Evolutionary conservation across 2,113 vertebrate species (phyloP), one percentile per base, ranked within the genome.

Genomic region (Eupsittula cactorum): DNA sequence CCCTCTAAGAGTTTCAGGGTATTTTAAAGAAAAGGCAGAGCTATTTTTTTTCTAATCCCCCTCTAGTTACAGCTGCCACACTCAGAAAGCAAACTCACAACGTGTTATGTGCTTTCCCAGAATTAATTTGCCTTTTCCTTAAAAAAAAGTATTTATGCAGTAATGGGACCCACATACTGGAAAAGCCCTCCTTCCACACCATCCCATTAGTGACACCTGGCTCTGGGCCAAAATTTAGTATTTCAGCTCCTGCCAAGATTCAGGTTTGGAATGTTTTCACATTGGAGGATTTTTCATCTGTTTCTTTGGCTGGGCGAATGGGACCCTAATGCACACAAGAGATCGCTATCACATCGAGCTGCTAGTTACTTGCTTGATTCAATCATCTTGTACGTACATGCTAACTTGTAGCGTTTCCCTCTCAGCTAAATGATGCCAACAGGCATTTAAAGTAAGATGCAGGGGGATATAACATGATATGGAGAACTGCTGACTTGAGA

Each of bases 171-270:
- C 24, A 76, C 42, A 57, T 29, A 82, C 55, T 90, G 64, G 73
- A 82, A 95, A 94, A 92, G 50, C 82, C 76, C 78, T 86, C 85
- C 59, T 88, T 90, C 60, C 49, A 53, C 28, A 85, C 27, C 37
- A 39, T 23, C 67, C 55, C 62, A 73, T 90, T 84, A 86, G 14
- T 28, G 88, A 71, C 69, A 84, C 35, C 52, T 94, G 88, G 88
- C 70, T 82, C 57, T 42, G 49, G 57, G n/a, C 29, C 96, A 95
- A 86, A 77, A 81, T 57, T 89, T 19, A 35, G 9, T 50, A 89
- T 91, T 95, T 91, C 74, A 55, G 77, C 42, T 90, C 57, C 47
- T 95, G 79, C 85, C 81, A 82, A 86, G 39, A 57, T 42, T 97
- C 42, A 77, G 50, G 42, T 75, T 94, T 74, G 70, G 92, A 88